Percentiles rank a stretch among this genome's conserved stretches.
phyloP scores from a whole-genome alignment of 2,888 invertebrate species.

The Deilephila porcellus region DNA sequence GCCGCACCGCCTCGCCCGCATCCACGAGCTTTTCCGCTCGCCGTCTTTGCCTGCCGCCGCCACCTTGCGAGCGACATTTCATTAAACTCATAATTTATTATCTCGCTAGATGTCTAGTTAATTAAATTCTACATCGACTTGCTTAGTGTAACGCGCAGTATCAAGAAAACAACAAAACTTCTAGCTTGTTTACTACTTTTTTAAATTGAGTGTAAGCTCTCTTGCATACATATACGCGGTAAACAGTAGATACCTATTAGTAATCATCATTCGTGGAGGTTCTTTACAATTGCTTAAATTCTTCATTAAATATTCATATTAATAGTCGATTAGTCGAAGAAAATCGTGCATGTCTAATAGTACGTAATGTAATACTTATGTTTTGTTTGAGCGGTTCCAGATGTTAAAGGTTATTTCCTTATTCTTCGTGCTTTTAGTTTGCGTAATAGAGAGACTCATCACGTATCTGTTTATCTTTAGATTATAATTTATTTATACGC shows the following conservation, averaged over 20 bases:
- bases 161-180: conserved; percentile 13
- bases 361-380: conserved; percentile 67
- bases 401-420: conserved; percentile 81
- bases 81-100: conserved; percentile 55
- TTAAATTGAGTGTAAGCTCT: background rate
- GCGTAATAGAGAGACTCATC: conserved; percentile 67
- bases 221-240: background rate
- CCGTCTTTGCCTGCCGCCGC: conserved; percentile 30
- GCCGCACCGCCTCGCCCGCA: conserved; percentile 25
- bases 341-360: conserved; percentile 75
- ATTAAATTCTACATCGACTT: conserved; percentile 28
- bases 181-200: background rate
- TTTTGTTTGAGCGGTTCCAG: conserved; percentile 73
- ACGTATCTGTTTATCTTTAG: conserved; percentile 58
- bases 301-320: conserved; percentile 38
- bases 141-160: conserved; percentile 36
- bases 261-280: background rate
- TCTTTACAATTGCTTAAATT: conserved; percentile 11
- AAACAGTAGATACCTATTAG: no score
- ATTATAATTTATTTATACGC: conserved; percentile 60
- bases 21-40: conserved; percentile 25
- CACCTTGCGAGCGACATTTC: conserved; percentile 49
- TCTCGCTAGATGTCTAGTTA: conserved; percentile 38
- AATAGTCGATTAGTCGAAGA: conserved; percentile 50
- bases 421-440: conserved; percentile 65